Evolutionary conservation across 2,113 vertebrate genomes (phyloP).

Genomic region (Coryphaenoides rupestris): DNA sequence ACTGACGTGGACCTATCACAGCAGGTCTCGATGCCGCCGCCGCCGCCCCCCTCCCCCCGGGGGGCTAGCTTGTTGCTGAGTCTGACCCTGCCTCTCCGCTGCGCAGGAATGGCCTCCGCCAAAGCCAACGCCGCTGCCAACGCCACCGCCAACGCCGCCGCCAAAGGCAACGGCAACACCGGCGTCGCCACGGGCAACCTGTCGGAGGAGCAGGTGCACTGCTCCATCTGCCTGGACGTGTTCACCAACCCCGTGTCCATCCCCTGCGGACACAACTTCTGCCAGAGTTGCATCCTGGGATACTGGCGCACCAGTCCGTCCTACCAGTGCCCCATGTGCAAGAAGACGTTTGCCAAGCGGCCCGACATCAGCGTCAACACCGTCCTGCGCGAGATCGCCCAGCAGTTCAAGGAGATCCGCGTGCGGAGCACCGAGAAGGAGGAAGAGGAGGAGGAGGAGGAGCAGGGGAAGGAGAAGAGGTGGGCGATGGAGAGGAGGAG

Average conservation of each 20-base stretch:
- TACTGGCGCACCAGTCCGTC: constrained; percentile 72
- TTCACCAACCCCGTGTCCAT: constrained; percentile 78
- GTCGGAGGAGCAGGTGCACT: constrained; percentile 77
- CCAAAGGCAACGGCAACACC: no score
- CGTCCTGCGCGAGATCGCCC: constrained; percentile 71
- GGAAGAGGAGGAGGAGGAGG: constrained; percentile 7
- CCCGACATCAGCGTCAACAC: constrained; percentile 76
- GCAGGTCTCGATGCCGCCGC: constrained; percentile 53
- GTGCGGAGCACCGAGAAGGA: constrained; percentile 22
- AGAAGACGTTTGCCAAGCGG: constrained; percentile 72
- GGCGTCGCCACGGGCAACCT: no score
- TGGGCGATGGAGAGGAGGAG: constrained; percentile 42
- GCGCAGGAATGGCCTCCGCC: constrained; percentile 74
- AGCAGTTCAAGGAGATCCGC: constrained; percentile 73
- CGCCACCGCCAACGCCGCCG: constrained; percentile 19
- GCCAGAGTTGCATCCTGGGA: constrained; percentile 73
- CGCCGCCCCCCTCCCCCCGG: no score
- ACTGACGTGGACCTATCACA: constrained; percentile 47
- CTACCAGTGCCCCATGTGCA: constrained; percentile 78
- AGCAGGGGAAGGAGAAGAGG: constrained; percentile 27
- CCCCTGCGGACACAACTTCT: constrained; percentile 79
- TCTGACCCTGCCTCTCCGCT: constrained; percentile 66
- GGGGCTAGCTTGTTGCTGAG: constrained; percentile 39
- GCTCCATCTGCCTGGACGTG: constrained; percentile 79
- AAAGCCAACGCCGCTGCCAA: constrained; percentile 6